Base-by-base conservation (phyloP, 1,140 invertebrate genomes). In the Tetramorium parvispinum region DNA sequence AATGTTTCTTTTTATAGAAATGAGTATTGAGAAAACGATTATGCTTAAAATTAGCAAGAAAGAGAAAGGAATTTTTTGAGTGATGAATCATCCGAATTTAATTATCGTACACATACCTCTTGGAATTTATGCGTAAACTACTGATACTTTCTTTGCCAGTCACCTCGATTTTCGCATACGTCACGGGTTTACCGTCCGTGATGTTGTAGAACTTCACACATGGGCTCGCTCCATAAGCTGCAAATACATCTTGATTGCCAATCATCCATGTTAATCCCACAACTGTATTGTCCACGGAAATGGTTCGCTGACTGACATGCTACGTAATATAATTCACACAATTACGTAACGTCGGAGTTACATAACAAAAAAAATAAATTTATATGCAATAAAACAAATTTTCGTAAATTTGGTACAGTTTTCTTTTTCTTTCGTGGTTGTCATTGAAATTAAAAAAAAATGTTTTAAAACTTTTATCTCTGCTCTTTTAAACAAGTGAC, bases 51-150 rank as follows among this genome's bases (percentile, higher is more conserved):
- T 59, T 59, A 32, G 32, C 11, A 53, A 78, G 37, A 24, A 82
- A 75, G 21, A 76, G 57, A 43, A 61, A 76, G 57, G 11, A 49
- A 59, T 53, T 37, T 32, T 66, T 66, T 27, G 6, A 53, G 13
- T n/a, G 61, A 71, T 63, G 65, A 75, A 21, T 83, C 61, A 57
- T 27, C 27, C 18, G 8, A 0, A 75, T 46, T 83, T 43, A 18
- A 53, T 53, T 83, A 87, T 75, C 27, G 53, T 51, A 21, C 32
- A 24, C 77, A 8, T 87, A 95, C 95, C 92, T 93, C 75, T 94
- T 95, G 6, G 91, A 87, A 91, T 95, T 95, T n/a, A 95, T 92
- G 71, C 90, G 88, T 49, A 95, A 63, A 27, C 92, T 94, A 57
- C 92, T 94, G 5, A 93, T 90, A 77, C 93, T 94, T 78, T 92